Evolutionary conservation across 2,888 invertebrate species (phyloP), one percentile per base, ranked within the genome.

Genomic region (Iselma pallidipennis): DNA sequence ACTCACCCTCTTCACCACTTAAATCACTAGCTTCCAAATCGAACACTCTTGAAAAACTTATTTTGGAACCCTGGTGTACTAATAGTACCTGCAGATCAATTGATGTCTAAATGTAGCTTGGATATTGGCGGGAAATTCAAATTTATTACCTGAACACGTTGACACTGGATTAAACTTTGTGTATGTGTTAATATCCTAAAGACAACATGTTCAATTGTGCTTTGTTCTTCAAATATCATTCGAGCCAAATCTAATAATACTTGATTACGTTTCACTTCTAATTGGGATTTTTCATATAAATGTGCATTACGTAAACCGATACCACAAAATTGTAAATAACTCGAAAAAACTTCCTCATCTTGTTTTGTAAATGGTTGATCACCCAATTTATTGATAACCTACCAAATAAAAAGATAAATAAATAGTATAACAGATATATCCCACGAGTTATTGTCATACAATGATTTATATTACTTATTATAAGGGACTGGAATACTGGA

Each of bases 211-310:
- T 96, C 96, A 75, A 97, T 93, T 75, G 96, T 96, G 82, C 94
- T 95, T 82, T 97, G 96, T 82, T 97, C 96, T 80, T 96, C 95
- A 80, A 96, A 97, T 75, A 97, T 94, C 91, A 96, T 96, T 74
- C 95, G 86, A n/a, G 96, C 96, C 79, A 97, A 85, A 82, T 95
- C 95, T 71, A 97, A 85, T 60, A 97, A 85, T 69, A 97, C 94
- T 86, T 96, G 96, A 83, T 97, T 97, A 74, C 96, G 86, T 83
- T 95, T 96, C 72, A 96, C 95, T 85, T 97, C 97, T 78, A 96
- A 83, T 82, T 96, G 95, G 66, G 96, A 96, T 81, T 94, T 89
- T 83, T 97, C 96, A 81, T 96, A 97, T 37, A 97, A 87, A 81
- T 96, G 96, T n/a, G 97, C 96, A 82, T 97, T 97, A 65, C 95